A percentile compares a stretch with the other conserved stretches of the same genome.
phyloP scores from a whole-genome alignment of 2,797 vertebrate species.

The Nasua narica region DNA sequence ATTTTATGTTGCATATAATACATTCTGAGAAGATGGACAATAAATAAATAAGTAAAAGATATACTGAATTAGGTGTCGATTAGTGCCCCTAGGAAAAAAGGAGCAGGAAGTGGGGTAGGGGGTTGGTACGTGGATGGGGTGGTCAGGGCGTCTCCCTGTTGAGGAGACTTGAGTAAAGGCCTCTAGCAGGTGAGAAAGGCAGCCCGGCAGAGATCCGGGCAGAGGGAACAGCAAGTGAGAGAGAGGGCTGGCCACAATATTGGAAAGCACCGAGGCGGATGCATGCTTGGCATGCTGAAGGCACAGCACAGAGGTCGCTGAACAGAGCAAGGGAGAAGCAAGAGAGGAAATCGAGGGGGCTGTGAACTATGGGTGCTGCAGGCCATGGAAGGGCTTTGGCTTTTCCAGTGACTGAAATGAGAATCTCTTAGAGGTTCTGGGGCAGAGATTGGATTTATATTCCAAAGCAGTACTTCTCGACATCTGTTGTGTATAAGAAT shows the following conservation, averaged over 20 bases:
- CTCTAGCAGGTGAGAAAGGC: background rate
- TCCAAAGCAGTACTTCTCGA: background rate
- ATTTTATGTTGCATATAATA: background rate
- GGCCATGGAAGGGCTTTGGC: background rate
- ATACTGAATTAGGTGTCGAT: background rate
- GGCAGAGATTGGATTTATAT: background rate
- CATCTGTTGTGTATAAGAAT: background rate
- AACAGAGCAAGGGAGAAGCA: background rate
- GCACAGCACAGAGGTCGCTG: background rate
- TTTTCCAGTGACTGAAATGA: background rate
- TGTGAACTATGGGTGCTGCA: background rate
- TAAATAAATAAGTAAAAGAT: background rate
- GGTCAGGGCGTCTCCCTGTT: background rate
- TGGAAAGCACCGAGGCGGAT: background rate
- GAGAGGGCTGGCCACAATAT: rapidly evolving
- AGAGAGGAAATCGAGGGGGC: background rate
- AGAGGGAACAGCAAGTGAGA: background rate
- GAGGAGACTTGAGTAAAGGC: background rate
- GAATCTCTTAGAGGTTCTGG: background rate
- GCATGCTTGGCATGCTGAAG: background rate
- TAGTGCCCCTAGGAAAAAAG: background rate
- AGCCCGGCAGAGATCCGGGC: background rate
- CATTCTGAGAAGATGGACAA: background rate
- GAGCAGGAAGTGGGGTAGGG: background rate
- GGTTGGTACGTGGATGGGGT: background rate